Base-by-base conservation (phyloP, 2,797 vertebrate species). In the Emydoidea blandingii region DNA sequence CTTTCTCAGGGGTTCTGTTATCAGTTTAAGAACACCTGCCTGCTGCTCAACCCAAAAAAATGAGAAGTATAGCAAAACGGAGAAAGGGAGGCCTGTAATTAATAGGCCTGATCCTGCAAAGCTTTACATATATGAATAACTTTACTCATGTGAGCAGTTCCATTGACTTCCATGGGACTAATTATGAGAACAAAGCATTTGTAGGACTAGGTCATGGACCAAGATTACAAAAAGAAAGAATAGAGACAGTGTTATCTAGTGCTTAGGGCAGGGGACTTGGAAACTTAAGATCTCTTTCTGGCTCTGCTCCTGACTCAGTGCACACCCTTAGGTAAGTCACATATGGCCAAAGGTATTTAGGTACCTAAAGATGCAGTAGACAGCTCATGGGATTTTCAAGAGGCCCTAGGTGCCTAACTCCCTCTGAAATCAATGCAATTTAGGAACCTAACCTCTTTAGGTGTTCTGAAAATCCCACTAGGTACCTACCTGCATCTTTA, bases 1-100 rank as follows among this genome's bases (percentile, higher is more conserved):
- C 52, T 68, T 5, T 86, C 85, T 82, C 34, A 53, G 44, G 86
- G 92, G 16, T 74, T 90, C 23, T 57, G 92, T 96, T 83, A 90
- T 81, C 87, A 79, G 59, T 81, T 90, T 68, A 74, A 86, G 54
- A 93, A 85, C 87, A 95, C 80, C 91, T 84, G 87, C 96, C 74
- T 87, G 74, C n/a, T 0, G 0, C 2, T 59, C 57, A 80, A 79
- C 50, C 27, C 31, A 29, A 0, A 1, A 86, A 93, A 81, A 19
- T 6, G 6, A 83, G 54, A 68, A 0, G 0, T 52, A 52, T 87
- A 87, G 65, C 25, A 47, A 79, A 57, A 3, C 1, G 8, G 16
- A 78, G 59, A 27, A 41, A 34, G 53, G 80, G 41, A 34, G 14
- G 5, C 47, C 52, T 27, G 81, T 4, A 53, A 2, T 47, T 50